Percentiles rank a stretch among this genome's conserved stretches.
Conservation (phyloP, 2,113 vertebrate species). For the Herpetotheres cachinnans region DNA sequence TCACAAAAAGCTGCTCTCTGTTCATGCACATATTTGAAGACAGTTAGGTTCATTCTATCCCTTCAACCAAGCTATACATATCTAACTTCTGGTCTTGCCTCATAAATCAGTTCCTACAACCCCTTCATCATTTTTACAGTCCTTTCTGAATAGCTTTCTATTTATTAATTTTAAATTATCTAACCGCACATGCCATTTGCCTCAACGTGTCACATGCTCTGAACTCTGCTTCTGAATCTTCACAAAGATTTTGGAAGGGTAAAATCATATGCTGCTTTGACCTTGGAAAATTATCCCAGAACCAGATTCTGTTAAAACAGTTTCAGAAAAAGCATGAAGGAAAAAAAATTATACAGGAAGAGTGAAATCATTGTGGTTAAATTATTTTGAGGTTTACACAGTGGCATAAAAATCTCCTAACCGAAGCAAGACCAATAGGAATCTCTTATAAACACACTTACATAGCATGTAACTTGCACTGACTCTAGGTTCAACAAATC, state of each 20-base stretch:
- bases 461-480: not conserved
- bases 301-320: not conserved
- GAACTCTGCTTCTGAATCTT: not conserved
- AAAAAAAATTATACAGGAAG: not conserved
- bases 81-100: not conserved
- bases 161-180: conserved; percentile 41
- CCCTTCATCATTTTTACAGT: conserved; percentile 24
- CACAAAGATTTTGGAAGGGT: not conserved
- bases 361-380: not conserved
- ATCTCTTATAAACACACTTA: not conserved
- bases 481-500: not conserved
- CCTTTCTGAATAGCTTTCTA: conserved; percentile 3
- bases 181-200: not conserved
- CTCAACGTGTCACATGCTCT: not conserved
- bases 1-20: not conserved
- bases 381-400: not conserved
- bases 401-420: not conserved
- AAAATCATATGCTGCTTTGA: not conserved
- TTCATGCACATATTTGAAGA: not conserved
- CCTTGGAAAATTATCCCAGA: not conserved
- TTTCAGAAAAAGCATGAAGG: not conserved
- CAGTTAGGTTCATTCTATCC: not conserved
- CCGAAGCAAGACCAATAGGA: not conserved
- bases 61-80: not conserved
- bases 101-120: conserved; percentile 23